Conservation (phyloP, 2,888 invertebrate species). For the Hoplodrina blanda region DNA sequence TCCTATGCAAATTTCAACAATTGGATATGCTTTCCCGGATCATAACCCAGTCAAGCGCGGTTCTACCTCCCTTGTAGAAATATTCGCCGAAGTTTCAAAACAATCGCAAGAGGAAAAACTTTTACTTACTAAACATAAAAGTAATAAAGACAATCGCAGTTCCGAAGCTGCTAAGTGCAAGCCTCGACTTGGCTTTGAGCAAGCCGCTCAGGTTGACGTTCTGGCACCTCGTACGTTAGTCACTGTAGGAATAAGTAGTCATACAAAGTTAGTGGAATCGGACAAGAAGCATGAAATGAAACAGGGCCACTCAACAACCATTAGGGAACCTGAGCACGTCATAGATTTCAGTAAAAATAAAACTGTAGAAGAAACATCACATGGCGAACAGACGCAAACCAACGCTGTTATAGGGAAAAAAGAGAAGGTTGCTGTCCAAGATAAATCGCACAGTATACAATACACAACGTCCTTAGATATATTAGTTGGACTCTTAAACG, state of each 20-base stretch:
- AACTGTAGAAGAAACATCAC: background rate
- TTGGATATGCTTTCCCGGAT: conserved; percentile 78
- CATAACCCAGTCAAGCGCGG: conserved; percentile 52
- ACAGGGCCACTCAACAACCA: background rate
- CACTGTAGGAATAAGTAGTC: conserved; percentile 35
- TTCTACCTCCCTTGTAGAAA: conserved; percentile 42
- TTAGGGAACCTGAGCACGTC: conserved; percentile 4
- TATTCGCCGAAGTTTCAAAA: conserved; percentile 47
- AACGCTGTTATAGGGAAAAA: conserved; percentile 19
- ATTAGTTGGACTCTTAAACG: conserved; percentile 82
- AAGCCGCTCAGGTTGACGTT: conserved; percentile 42
- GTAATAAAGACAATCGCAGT: conserved; percentile 62
- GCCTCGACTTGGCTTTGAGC: conserved; percentile 22
- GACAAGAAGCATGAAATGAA: conserved; percentile 10
- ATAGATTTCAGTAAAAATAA: conserved; percentile 32
- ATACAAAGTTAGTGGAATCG: conserved; percentile 7
- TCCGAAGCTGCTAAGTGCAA: conserved; percentile 45
- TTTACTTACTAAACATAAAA: conserved; percentile 29
- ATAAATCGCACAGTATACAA: conserved; percentile 64
- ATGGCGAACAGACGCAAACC: conserved; percentile 1
- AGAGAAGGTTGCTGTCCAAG: conserved; percentile 9
- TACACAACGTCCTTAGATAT: conserved; percentile 83
- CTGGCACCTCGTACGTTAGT: conserved; percentile 8
- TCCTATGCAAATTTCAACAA: conserved; percentile 80
- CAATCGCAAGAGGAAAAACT: conserved; percentile 3